Evolutionary conservation across 2,113 vertebrate species (phyloP), one percentile per base, ranked within the genome.

Genomic region (Lathamus discolor): DNA sequence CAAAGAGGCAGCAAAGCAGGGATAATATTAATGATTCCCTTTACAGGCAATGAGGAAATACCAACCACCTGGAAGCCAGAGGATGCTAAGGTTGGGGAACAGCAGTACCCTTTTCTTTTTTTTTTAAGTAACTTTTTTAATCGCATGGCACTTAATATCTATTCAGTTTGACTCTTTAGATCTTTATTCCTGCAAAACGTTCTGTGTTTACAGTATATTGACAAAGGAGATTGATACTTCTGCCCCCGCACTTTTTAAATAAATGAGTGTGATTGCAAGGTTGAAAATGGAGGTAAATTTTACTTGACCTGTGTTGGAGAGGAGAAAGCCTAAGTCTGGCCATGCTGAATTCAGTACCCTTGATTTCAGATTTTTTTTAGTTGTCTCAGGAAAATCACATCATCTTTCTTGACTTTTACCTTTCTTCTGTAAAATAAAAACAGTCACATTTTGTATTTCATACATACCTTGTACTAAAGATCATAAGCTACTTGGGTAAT

Each of bases 11-110:
- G 83, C 37, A 85, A 92, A 74, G 63, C 74, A 66, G 46, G 59
- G n/a, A 72, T 89, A 59, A 69, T 93, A 87, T 69, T 86, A 93
- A 94, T 86, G 46, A 88, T 78, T 90, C 57, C 41, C n/a, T 83
- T 93, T 76, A 68, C 14, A 78, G n/a, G 20, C 49, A 67, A 54
- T 35, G n/a, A 92, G 77, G 49, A 93, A 93, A 85, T 66, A 83
- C 17, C 35, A 77, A 18, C 51, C 35, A 44, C 46, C 6, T 59
- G 79, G 39, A 89, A 79, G 44, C 10, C 41, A 84, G 69, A 80
- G 91, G 89, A 86, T 51, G 64, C 6, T 78, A 41, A 75, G 63
- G 24, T 33, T 41, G 22, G 86, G 22, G 18, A 81, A 41, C 24
- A 55, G 11, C 7, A 24, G 14, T 41, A 67, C 23, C 18, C 48